Conservation (phyloP, 2,113 vertebrate species). For the Alaudala cheleensis region DNA sequence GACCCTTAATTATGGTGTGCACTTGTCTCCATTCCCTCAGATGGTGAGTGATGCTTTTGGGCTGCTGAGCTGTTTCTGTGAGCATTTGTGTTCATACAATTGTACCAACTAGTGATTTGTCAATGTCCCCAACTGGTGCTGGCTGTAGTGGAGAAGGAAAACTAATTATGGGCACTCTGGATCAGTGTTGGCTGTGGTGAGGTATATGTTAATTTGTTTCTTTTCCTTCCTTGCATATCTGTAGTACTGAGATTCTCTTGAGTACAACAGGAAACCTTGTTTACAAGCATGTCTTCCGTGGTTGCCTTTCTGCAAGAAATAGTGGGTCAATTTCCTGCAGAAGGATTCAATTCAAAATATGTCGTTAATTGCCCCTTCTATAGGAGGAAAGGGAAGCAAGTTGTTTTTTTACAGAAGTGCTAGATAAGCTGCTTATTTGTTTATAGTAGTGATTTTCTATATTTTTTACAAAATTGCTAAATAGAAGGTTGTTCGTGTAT, state of each 20-base stretch:
- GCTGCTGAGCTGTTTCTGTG: not conserved
- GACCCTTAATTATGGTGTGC: fast-evolving
- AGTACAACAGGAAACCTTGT: not conserved
- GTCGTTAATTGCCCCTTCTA: not conserved
- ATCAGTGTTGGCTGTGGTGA: not conserved
- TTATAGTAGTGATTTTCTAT: not conserved
- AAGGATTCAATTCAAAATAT: not conserved
- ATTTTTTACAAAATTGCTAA: not conserved
- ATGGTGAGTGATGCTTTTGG: not conserved
- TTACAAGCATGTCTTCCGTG: not conserved
- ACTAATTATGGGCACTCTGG: not conserved
- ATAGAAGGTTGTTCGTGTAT: not conserved
- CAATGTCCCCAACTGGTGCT: not conserved
- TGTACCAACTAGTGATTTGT: not conserved
- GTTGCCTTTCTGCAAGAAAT: not conserved
- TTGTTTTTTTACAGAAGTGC: not conserved
- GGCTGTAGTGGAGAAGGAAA: not conserved
- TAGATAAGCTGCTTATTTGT: not conserved
- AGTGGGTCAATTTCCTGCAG: not conserved
- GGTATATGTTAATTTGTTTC: not conserved
- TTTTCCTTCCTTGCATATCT: not conserved
- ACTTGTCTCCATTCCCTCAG: not conserved
- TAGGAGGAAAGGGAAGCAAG: not conserved
- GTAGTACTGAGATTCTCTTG: not conserved
- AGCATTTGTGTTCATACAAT: not conserved